phyloP scores from a whole-genome alignment of 2,797 vertebrate genomes.

The Streptopelia turtur region DNA sequence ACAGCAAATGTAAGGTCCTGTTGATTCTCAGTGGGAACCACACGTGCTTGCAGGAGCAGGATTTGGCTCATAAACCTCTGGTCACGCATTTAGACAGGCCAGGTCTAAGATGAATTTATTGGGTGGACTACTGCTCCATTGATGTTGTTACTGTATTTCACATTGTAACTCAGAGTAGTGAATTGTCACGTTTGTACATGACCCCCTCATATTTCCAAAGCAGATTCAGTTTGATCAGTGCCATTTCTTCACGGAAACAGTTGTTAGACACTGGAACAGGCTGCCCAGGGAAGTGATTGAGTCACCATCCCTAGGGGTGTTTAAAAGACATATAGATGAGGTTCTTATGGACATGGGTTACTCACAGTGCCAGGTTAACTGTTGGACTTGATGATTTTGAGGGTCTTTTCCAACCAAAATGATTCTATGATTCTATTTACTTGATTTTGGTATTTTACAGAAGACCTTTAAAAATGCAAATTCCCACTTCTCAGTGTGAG shows the following conservation, averaged over 20 bases:
- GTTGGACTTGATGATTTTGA: not conserved
- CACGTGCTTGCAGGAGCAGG: accelerated
- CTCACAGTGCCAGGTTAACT: not conserved
- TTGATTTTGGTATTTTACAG: not conserved
- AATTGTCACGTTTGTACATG: not conserved
- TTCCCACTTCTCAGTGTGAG: not conserved
- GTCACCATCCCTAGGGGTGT: not conserved
- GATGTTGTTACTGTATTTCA: not conserved
- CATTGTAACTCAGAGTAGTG: not conserved
- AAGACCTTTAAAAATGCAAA: not conserved
- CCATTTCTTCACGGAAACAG: not conserved
- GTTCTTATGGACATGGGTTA: not conserved
- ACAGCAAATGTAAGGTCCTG: not conserved
- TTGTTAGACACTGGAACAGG: not conserved
- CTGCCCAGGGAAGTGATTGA: not conserved
- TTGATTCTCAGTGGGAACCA: not conserved
- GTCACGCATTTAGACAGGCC: not conserved
- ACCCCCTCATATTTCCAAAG: not conserved
- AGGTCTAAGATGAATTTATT: not conserved
- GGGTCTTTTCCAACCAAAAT: not conserved
- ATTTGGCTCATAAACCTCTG: not conserved
- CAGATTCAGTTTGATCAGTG: not conserved
- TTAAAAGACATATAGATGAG: too few relatives aligned
- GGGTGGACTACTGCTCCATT: not conserved
- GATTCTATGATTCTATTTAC: not conserved